Base-by-base conservation (phyloP, 1,140 invertebrate genomes). In the Vollenhovia emeryi region DNA sequence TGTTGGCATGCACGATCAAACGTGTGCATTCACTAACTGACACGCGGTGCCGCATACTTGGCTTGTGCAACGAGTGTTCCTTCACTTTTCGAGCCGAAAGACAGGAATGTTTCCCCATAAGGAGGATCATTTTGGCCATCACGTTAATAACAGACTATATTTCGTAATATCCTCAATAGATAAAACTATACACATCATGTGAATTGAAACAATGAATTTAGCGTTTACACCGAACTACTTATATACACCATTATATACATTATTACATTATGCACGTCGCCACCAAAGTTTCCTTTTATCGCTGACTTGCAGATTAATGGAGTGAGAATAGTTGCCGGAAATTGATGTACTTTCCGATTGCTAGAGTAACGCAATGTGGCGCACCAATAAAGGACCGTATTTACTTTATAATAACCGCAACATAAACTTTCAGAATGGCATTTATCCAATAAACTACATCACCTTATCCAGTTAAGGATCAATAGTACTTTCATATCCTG, bases 31-130 rank as follows among this genome's bases (percentile, higher is more conserved):
- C 91, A 91, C 87, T 66, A 75, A 83, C 57, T 66, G 69, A 87
- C 86, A 86, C 86, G 85, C 71, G 60, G 88, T 80, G 79, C 88
- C 74, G 60, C 86, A 86, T 75, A 79, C 36, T 66, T 76, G 74
- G 55, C 86, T 86, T 92, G 91, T 88, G 91, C 90, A 92, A 92
- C 74, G 55, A 82, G 83, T 85, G 66, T 59, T 87, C 84, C 84
- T 88, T 90, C 88, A 88, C 91, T 92, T 92, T 91, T 91, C 87
- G 85, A 84, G 11, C 62, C 50, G 18, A 55, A 73, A 80, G 79
- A 89, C 57, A 71, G 33, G 27, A 36, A 68, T 50, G 57, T 84
- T 87, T 55, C 40, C 9, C 43, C 21, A 9, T 33, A 59, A 45
- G 21, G 48, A 73, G 15, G 50, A 80, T 80, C 69, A 36, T 85